Conservation (phyloP, 2,113 vertebrate species). For the Takifugu bimaculatus region DNA sequence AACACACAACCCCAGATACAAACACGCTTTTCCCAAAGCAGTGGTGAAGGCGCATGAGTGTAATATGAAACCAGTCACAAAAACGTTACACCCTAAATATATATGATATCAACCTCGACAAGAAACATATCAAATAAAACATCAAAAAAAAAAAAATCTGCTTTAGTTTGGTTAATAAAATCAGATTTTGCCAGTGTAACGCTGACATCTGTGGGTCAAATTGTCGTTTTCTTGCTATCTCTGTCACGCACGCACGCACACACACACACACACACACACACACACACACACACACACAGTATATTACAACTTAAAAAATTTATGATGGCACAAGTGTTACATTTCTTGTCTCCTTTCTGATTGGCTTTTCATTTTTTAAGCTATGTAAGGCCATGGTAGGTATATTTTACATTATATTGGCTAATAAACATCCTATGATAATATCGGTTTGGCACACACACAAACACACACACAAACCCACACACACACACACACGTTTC, state of each 20-base stretch:
- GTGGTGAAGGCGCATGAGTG: slow-evolving; percentile 70
- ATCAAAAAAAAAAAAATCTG: slow-evolving; percentile 47
- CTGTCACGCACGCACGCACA: neutral
- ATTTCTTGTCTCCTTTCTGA: slow-evolving; percentile 38
- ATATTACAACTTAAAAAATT: slow-evolving; percentile 25
- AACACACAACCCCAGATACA: slow-evolving; percentile 40
- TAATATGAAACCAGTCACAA: slow-evolving; percentile 63
- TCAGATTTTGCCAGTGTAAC: slow-evolving; percentile 58
- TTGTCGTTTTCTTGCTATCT: slow-evolving; percentile 18
- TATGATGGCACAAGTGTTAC: slow-evolving; percentile 59
- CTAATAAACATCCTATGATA: slow-evolving; percentile 58
- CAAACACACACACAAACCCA: slow-evolving; percentile 14
- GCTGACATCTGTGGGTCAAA: slow-evolving; percentile 34
- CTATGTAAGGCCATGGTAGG: slow-evolving; percentile 42
- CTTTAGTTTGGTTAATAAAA: slow-evolving; percentile 76
- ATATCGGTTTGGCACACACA: slow-evolving; percentile 62
- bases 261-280: slow-evolving; percentile 4
- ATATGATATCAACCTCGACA: slow-evolving; percentile 53
- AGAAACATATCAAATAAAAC: slow-evolving; percentile 68
- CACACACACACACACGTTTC: slow-evolving; percentile 39
- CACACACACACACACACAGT: slow-evolving; percentile 16
- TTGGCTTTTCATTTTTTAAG: slow-evolving; percentile 44
- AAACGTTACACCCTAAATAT: slow-evolving; percentile 59
- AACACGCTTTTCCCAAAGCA: slow-evolving; percentile 57
- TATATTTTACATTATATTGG: slow-evolving; percentile 48